Percentiles rank a stretch among this genome's conserved stretches.
Evolutionary conservation across 1,140 invertebrate genomes (phyloP).

Genomic region (Dreissena rostriformis): DNA sequence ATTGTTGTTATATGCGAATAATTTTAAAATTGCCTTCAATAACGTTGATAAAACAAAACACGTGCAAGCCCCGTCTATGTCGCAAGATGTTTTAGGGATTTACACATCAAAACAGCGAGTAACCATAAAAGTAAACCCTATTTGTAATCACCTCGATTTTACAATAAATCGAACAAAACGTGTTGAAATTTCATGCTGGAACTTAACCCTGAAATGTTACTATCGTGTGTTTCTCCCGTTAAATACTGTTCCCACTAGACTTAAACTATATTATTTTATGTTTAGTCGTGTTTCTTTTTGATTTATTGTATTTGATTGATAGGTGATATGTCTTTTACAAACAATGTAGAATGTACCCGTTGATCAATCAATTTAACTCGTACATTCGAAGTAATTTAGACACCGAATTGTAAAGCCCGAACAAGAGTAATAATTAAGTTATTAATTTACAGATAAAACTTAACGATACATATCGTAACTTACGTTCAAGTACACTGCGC

Average conservation of each 20-base stretch:
- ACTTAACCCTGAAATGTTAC: too few species aligned
- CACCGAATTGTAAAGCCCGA: background rate
- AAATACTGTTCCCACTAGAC: too few species aligned
- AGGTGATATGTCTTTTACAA: background rate
- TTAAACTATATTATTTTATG: background rate
- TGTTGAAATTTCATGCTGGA: background rate
- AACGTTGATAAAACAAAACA: background rate
- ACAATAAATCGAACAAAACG: background rate
- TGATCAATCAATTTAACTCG: background rate
- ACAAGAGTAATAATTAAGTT: background rate
- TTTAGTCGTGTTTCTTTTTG: too few species aligned
- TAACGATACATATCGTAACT: background rate
- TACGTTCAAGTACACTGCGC: slow-evolving; percentile 36
- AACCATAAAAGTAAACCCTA: background rate
- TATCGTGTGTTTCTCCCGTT: too few species aligned
- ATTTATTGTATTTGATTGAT: background rate
- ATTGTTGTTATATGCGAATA: background rate
- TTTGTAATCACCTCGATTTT: background rate
- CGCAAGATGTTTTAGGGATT: background rate
- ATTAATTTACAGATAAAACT: background rate
- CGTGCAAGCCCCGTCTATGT: background rate
- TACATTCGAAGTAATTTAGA: background rate
- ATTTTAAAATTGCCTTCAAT: background rate
- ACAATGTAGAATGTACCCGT: background rate
- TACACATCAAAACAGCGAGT: background rate